A percentile compares a stretch with the other conserved stretches of the same genome.
Evolutionary conservation across 2,797 vertebrate genomes (phyloP).

Genomic region (Sandelia bainsii): DNA sequence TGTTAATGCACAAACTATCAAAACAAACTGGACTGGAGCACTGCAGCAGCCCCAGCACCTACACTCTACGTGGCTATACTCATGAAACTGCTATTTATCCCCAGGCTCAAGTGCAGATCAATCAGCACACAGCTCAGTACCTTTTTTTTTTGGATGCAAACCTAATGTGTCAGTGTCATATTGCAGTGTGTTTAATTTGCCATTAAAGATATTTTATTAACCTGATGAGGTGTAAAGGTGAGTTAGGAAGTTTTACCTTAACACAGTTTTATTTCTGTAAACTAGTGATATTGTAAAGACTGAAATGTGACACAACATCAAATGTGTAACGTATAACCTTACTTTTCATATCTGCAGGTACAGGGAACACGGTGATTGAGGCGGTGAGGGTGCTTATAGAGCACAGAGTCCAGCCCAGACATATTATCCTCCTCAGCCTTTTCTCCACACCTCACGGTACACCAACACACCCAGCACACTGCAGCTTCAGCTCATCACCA

Average conservation of each 20-base stretch:
- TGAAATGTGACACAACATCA: background rate
- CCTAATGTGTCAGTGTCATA: background rate
- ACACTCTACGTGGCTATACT: too few relatives aligned
- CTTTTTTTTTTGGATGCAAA: conserved; percentile 20
- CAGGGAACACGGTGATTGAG: conserved; percentile 97
- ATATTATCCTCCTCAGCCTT: conserved; percentile 96
- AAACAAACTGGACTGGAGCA: too few relatives aligned
- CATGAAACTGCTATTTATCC: too few relatives aligned
- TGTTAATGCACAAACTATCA: too few relatives aligned
- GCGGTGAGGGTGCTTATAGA: conserved; percentile 94
- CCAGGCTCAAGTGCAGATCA: conserved; percentile 7
- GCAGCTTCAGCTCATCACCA: conserved; percentile 16
- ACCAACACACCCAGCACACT: conserved; percentile 2
- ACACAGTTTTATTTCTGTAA: background rate
- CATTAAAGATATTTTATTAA: background rate
- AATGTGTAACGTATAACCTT: background rate
- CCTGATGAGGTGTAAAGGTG: background rate
- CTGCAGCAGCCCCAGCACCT: too few relatives aligned
- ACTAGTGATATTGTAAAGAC: conserved; percentile 5
- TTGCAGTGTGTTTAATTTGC: background rate
- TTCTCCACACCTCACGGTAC: conserved; percentile 97
- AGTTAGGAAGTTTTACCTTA: conserved; percentile 11
- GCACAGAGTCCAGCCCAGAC: conserved; percentile 92
- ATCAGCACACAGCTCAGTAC: conserved; percentile 1
- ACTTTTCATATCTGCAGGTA: conserved; percentile 83